These are phyloP conservation scores for Uromys caudimaculatus DNA, from an alignment of 2,797 vertebrate species.

Conservation along the genomic window DNA sequence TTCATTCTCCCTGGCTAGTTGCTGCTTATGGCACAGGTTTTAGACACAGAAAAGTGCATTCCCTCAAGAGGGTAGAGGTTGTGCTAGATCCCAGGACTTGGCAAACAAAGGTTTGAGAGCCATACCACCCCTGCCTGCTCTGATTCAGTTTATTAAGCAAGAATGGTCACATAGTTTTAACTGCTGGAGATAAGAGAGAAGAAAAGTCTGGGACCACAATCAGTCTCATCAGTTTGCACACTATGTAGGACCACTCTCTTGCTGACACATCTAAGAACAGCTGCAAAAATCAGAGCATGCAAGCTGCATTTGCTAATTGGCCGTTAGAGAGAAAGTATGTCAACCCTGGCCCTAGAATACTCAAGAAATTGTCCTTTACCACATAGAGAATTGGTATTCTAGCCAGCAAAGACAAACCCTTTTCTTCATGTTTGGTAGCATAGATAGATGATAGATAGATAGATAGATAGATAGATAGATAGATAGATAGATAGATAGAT, in stretches of 20 bases:
- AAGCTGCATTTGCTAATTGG: background rate
- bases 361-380: background rate
- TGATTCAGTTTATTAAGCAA: background rate
- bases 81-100: background rate
- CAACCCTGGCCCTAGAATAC: background rate
- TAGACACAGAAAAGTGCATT: background rate
- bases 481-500: background rate
- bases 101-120: background rate
- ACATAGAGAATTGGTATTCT: background rate
- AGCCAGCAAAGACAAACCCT: background rate
- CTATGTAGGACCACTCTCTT: background rate
- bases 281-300: background rate
- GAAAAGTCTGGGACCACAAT: background rate
- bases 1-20: background rate
- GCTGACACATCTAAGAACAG: background rate
- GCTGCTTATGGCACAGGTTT: background rate
- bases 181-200: background rate
- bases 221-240: background rate
- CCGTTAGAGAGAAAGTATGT: background rate
- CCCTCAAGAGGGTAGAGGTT: background rate
- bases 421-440: background rate
- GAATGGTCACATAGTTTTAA: background rate
- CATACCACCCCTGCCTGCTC: background rate
- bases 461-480: background rate
- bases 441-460: background rate